phyloP scores from a whole-genome alignment of 2,797 vertebrate genomes.

The Darevskia nairensis region DNA sequence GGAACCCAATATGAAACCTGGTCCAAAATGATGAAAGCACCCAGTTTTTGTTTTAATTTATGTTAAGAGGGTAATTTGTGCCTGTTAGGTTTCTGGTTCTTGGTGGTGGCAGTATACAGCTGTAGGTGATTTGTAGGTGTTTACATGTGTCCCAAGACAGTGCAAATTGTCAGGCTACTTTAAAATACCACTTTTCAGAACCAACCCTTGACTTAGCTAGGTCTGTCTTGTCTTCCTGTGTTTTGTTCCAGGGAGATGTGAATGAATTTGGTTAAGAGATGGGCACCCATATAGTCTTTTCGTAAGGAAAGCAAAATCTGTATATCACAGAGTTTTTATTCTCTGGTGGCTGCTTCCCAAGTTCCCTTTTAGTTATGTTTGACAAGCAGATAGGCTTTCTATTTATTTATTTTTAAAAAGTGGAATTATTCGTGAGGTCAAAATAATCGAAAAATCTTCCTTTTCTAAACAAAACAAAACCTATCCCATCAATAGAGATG shows the following conservation, averaged over 20 bases:
- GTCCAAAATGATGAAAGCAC: not conserved
- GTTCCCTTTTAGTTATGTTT: not conserved
- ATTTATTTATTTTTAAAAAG: slow-evolving; percentile 43
- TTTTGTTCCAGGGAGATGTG: not conserved
- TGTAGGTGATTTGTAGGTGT: slow-evolving; percentile 30
- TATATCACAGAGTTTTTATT: slow-evolving; percentile 37
- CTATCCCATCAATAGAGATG: slow-evolving; percentile 3
- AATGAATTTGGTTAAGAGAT: not conserved
- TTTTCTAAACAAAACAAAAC: slow-evolving; percentile 25
- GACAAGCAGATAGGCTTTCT: slow-evolving; percentile 9
- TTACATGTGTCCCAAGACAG: slow-evolving; percentile 64
- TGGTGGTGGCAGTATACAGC: not conserved
- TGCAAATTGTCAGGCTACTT: slow-evolving; percentile 62
- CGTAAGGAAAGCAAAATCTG: slow-evolving; percentile 1
- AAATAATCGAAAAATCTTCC: slow-evolving; percentile 33
- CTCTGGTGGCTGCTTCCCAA: not conserved
- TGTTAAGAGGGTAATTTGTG: slow-evolving; percentile 11
- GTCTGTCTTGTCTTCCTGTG: not conserved
- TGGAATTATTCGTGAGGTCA: slow-evolving; percentile 50
- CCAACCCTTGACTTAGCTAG: slow-evolving; percentile 38
- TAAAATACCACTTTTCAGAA: slow-evolving; percentile 67
- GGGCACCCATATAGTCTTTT: not conserved
- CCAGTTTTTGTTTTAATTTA: slow-evolving; percentile 51
- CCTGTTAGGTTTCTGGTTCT: slow-evolving; percentile 49
- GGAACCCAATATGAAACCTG: slow-evolving; percentile 16